Conservation (phyloP, 1,140 invertebrate genomes). For the Drosophila ficusphila region DNA sequence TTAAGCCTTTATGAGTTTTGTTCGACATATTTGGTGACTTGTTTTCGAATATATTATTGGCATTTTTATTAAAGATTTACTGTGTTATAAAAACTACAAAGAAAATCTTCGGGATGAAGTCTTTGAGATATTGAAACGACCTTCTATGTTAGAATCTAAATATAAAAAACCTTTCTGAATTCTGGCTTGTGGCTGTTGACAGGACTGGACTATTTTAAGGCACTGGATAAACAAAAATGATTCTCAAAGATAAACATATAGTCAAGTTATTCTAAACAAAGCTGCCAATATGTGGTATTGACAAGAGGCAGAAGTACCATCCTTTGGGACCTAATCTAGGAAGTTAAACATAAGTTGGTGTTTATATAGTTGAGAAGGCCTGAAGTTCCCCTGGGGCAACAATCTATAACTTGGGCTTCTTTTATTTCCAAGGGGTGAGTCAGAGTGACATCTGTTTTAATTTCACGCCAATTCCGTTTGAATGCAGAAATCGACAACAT, state of each 20-base stretch:
- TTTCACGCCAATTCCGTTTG: slow-evolving; percentile 53
- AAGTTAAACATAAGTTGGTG: slow-evolving; percentile 55
- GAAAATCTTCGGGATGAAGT: too few relatives aligned
- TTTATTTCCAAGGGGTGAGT: slow-evolving; percentile 31
- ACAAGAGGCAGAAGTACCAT: slow-evolving; percentile 9
- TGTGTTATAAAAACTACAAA: too few relatives aligned
- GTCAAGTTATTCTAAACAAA: slow-evolving; percentile 35
- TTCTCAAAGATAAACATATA: slow-evolving; percentile 51
- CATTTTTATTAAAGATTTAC: too few relatives aligned
- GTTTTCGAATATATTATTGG: too few relatives aligned
- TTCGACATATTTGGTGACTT: too few relatives aligned
- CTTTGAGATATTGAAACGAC: too few relatives aligned
- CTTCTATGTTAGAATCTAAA: too few relatives aligned
- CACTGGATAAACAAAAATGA: slow-evolving; percentile 54
- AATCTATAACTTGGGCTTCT: slow-evolving; percentile 55
- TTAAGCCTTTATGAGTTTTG: too few relatives aligned
- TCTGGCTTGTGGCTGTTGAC: slow-evolving; percentile 22
- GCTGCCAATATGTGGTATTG: slow-evolving; percentile 25
- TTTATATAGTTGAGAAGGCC: slow-evolving; percentile 50
- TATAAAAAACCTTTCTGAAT: slow-evolving; percentile 18
- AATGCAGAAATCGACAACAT: slow-evolving; percentile 50
- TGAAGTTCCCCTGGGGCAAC: slow-evolving; percentile 41
- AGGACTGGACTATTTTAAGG: slow-evolving; percentile 40
- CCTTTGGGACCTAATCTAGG: slow-evolving; percentile 45
- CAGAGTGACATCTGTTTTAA: slow-evolving; percentile 71